phyloP scores from a whole-genome alignment of 2,113 vertebrate species.

The Panthera uncia region DNA sequence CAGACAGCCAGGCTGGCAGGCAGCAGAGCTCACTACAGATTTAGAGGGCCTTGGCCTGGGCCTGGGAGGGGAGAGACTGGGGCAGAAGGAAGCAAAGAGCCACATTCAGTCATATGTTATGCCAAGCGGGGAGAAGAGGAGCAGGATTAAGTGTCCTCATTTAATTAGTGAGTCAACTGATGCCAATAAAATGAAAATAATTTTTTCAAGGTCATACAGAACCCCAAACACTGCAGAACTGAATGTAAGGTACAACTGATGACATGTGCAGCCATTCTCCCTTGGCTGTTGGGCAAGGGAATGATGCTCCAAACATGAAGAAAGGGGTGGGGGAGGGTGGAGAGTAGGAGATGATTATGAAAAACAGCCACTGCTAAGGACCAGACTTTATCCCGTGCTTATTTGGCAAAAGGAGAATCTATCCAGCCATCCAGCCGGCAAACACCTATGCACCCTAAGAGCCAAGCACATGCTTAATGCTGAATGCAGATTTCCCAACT shows the following conservation, averaged over 20 bases:
- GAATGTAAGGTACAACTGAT: background rate
- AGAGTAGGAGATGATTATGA: background rate
- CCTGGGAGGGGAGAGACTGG: background rate
- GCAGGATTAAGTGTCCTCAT: background rate
- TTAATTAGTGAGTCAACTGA: background rate
- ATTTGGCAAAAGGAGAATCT: background rate
- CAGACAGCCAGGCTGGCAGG: background rate
- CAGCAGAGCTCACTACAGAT: background rate
- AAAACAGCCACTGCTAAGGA: background rate
- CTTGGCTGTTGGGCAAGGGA: background rate
- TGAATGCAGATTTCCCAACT: background rate
- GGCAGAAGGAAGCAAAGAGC: background rate
- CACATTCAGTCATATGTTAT: background rate
- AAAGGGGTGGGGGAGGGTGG: no score
- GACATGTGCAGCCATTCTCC: background rate
- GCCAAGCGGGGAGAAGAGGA: background rate
- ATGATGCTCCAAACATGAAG: background rate
- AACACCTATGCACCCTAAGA: background rate
- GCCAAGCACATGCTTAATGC: background rate
- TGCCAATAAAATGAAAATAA: constrained; percentile 10
- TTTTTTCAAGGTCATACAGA: background rate
- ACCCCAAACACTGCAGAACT: background rate
- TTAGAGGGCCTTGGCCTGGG: background rate
- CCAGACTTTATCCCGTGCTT: background rate
- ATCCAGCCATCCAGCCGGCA: background rate